A percentile compares a stretch with the other conserved stretches of the same genome.
phyloP scores from a whole-genome alignment of 2,797 vertebrate species.

The Thunnus albacares region DNA sequence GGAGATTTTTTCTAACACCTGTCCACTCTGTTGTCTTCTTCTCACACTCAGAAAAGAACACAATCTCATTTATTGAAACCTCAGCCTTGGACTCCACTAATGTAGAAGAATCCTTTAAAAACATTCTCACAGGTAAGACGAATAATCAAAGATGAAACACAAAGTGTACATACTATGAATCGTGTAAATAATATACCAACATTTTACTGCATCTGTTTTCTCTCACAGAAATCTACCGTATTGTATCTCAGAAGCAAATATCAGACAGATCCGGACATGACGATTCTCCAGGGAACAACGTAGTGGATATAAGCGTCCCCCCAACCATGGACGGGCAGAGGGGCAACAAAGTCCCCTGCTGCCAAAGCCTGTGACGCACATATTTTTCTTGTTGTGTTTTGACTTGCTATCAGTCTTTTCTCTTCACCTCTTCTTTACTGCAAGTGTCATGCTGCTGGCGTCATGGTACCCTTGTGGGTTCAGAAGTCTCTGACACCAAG shows the following conservation, averaged over 20 bases:
- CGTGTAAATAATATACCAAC: neutral
- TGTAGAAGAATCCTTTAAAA: constrained; percentile 98
- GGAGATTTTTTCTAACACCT: too few species aligned
- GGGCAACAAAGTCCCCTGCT: constrained; percentile 97
- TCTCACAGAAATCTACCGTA: constrained; percentile 95
- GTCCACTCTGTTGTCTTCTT: neutral
- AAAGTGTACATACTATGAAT: neutral
- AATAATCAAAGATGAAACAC: neutral
- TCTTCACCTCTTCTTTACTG: constrained; percentile 71
- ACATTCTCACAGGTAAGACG: constrained; percentile 93
- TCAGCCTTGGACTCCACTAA: constrained; percentile 98
- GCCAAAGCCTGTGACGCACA: constrained; percentile 94
- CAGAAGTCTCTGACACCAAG: constrained; percentile 61
- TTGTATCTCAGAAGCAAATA: constrained; percentile 98
- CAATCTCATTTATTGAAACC: constrained; percentile 96
- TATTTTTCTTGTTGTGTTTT: constrained; percentile 24
- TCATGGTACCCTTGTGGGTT: constrained; percentile 53
- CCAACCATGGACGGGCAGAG: constrained; percentile 96
- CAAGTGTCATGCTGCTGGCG: constrained; percentile 71
- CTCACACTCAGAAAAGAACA: constrained; percentile 93
- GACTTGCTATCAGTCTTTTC: constrained; percentile 48
- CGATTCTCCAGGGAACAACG: constrained; percentile 97
- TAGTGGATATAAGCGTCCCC: constrained; percentile 95
- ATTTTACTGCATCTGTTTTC: neutral
- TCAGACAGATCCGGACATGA: constrained; percentile 94